These are phyloP conservation scores for Phoxinus phoxinus DNA, from an alignment of 2,113 vertebrate species.

Conservation along the genomic window DNA sequence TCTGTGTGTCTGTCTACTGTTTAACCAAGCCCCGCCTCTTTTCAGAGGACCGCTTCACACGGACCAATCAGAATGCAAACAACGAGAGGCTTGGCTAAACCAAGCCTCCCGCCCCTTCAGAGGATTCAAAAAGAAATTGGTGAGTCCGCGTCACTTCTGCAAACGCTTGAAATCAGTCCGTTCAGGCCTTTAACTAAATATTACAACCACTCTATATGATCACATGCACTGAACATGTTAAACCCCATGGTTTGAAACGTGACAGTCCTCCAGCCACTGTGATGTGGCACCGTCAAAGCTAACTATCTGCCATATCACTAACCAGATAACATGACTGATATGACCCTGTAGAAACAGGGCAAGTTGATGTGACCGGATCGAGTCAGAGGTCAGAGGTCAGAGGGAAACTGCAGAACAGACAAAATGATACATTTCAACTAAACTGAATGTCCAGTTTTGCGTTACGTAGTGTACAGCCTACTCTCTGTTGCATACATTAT, in stretches of 20 bases:
- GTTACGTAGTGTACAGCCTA: background rate
- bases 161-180: background rate
- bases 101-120: background rate
- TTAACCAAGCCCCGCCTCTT: slow-evolving; percentile 28
- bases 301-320: background rate
- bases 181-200: background rate
- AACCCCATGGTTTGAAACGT: background rate
- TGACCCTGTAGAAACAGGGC: background rate
- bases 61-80: slow-evolving; percentile 23
- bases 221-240: background rate
- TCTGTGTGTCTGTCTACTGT: slow-evolving; percentile 1
- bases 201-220: background rate
- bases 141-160: background rate
- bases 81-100: slow-evolving; percentile 1
- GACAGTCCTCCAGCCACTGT: background rate
- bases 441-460: background rate
- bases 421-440: background rate
- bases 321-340: background rate
- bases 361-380: background rate
- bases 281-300: background rate
- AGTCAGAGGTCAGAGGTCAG: background rate
- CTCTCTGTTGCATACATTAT: background rate
- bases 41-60: background rate
- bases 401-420: background rate
- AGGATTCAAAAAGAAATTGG: background rate